These are phyloP conservation scores for Suncus etruscus DNA, from an alignment of 2,113 vertebrate species.

Conservation along the genomic window DNA sequence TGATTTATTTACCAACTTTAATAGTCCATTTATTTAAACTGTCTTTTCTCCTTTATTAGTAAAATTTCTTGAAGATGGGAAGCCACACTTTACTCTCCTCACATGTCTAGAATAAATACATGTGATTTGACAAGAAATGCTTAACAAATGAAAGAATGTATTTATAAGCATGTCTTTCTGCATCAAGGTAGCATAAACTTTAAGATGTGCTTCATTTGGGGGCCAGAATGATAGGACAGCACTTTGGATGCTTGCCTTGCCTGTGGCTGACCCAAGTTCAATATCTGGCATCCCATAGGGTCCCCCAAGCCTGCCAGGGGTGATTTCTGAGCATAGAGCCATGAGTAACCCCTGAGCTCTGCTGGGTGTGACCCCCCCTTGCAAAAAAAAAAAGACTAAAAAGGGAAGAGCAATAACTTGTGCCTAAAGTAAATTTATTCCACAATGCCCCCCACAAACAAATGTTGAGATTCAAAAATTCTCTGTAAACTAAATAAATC, in stretches of 20 bases:
- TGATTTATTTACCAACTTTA: neutral
- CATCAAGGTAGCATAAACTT: neutral
- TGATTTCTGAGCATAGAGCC: too few relatives aligned
- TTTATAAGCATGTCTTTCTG: neutral
- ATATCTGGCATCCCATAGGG: too few relatives aligned
- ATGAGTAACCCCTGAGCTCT: too few relatives aligned
- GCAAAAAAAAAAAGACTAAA: neutral
- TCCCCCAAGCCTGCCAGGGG: too few relatives aligned
- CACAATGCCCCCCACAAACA: neutral
- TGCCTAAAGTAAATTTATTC: neutral
- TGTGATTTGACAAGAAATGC: neutral
- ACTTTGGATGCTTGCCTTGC: too few relatives aligned
- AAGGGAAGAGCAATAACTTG: neutral
- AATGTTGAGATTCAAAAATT: neutral
- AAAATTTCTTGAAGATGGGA: neutral
- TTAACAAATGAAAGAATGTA: neutral
- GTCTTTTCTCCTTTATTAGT: neutral
- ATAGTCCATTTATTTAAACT: neutral
- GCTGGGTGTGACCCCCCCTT: too few relatives aligned
- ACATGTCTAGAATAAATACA: neutral
- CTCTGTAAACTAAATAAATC: slow-evolving; percentile 17
- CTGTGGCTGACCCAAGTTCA: too few relatives aligned
- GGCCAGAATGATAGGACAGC: too few relatives aligned
- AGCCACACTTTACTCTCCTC: neutral
- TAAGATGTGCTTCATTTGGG: neutral